Evolutionary conservation across 2,888 invertebrate species (phyloP), one percentile per base, ranked within the genome.

Genomic region (Netelia inedita): DNA sequence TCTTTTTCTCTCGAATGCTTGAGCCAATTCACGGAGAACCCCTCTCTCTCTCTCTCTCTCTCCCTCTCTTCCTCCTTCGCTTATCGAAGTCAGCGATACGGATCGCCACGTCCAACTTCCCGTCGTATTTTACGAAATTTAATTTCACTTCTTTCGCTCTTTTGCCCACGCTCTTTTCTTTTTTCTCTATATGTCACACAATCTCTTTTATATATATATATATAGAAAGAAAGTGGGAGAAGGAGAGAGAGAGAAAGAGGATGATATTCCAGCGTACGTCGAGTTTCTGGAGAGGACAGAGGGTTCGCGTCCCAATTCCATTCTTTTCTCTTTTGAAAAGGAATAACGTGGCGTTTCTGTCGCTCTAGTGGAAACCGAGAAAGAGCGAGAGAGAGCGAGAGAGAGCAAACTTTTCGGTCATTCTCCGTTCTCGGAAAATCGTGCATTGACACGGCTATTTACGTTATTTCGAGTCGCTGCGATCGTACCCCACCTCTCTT

Each of bases 121-220:
- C 73, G 53, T 75, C 61, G 68, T 79, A 79, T 82, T 81, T 86
- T 71, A 76, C 68, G 16, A 68, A 79, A 84, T 82, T 82, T 79
- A 55, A 82, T 79, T 79, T 68, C 50, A 76, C 61, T 72, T 53
- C 41, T 75, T 61, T 65, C 46, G 10, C 21, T 75, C 23, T 57
- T 53, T n/a, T 41, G 28, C 28, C 28, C 57, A n/a, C 28, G 10
- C 50, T 16, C 41, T 23, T 28, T 55, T 59, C 11, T 8, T 11
- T 72, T 14, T 14, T 66, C 6, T 35, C 41, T 35, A 59, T 28
- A 41, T 72, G 68, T 28, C 50, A 28, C 68, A 23, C 2, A 57
- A 50, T 59, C 2, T 43, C 9, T 10, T 46, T 10, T 66, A 28
- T 57, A 55, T 41, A n/a, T 57, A 11, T 35, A 1, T 43, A 53